Conservation (phyloP, 2,888 invertebrate genomes). For the Dynastes tityus region DNA sequence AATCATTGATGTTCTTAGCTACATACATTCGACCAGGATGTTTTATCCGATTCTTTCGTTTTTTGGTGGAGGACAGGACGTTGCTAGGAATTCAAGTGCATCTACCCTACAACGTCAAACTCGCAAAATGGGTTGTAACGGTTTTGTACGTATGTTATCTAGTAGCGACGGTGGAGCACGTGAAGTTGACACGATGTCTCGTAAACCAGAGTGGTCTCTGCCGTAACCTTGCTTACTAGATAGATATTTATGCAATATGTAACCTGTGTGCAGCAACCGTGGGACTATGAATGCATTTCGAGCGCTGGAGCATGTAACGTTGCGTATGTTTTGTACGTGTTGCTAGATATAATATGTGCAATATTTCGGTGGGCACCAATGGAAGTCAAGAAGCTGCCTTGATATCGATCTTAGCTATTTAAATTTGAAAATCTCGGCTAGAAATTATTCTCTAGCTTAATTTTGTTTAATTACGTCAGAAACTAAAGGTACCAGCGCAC, state of each 20-base stretch:
- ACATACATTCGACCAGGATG: too few relatives aligned
- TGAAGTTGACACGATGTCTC: conserved; percentile 28
- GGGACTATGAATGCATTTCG: conserved; percentile 12
- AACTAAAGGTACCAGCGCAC: too few relatives aligned
- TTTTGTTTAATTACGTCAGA: too few relatives aligned
- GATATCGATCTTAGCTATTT: too few relatives aligned
- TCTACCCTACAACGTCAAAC: not conserved
- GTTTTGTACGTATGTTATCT: conserved; percentile 9
- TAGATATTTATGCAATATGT: conserved; percentile 20
- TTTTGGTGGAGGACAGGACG: not conserved
- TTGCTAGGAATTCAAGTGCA: not conserved
- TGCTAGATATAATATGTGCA: too few relatives aligned
- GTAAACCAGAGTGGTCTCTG: not conserved
- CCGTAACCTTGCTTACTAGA: not conserved
- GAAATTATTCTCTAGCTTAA: too few relatives aligned
- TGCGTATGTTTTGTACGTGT: not conserved
- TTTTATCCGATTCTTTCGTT: conserved; percentile 1
- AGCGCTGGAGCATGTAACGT: not conserved
- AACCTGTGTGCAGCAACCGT: not conserved
- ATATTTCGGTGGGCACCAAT: too few relatives aligned
- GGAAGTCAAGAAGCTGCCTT: too few relatives aligned
- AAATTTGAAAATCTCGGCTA: too few relatives aligned
- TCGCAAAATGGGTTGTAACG: not conserved
- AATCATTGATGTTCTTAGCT: too few relatives aligned
- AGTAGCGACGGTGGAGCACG: not conserved